Percentiles rank a stretch among this genome's conserved stretches.
Evolutionary conservation across 2,113 vertebrate species (phyloP).

Genomic region (Cynopterus brachyotis): DNA sequence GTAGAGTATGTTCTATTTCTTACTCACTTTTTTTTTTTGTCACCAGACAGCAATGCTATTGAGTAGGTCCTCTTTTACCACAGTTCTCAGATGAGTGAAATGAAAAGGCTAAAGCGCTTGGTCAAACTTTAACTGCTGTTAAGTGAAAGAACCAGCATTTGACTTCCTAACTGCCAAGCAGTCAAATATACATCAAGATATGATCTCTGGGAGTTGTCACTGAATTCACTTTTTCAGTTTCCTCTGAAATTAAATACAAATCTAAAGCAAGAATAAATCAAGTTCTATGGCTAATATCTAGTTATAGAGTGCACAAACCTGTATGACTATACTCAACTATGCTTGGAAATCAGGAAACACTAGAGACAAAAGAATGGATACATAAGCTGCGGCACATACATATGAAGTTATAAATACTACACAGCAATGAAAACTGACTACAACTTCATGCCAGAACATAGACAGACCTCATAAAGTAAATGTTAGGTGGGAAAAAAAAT

Average conservation of each 20-base stretch:
- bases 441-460: neutral
- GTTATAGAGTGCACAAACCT: neutral
- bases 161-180: neutral
- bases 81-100: neutral
- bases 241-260: neutral
- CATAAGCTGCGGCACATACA: neutral
- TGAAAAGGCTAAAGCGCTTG: neutral
- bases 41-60: neutral
- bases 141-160: neutral
- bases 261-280: neutral
- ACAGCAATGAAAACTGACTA: neutral
- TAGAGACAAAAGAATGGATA: neutral
- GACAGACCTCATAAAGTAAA: neutral
- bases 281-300: neutral
- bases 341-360: neutral
- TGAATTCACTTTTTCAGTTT: neutral
- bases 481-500: neutral
- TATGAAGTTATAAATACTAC: neutral
- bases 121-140: neutral
- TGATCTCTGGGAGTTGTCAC: neutral
- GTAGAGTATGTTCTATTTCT: neutral
- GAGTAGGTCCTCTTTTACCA: neutral
- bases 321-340: neutral
- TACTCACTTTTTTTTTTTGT: too few species aligned
- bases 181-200: neutral